Base-by-base conservation (phyloP, 2,797 vertebrate species). In the Dermochelys coriacea region DNA sequence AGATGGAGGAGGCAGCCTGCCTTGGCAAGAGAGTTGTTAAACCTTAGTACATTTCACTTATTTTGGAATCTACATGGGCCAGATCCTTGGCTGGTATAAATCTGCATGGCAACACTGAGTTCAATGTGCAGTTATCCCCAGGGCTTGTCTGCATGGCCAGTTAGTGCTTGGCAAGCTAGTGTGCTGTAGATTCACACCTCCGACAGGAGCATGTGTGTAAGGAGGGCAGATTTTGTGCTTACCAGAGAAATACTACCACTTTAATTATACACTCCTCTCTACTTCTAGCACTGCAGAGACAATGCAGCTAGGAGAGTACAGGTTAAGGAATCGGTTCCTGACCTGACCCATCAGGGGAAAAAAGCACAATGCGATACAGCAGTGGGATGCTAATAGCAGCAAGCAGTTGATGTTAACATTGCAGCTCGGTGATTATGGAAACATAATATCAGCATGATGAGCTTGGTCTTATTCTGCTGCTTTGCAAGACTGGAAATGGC, bases 1-100 rank as follows among this genome's bases (percentile, higher is more conserved):
- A 78, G 41, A 52, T 87, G 84, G 74, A 25, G 51, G 84, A 31
- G 41, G 37, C 71, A 6, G 15, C 71, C 37, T 75, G 71, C 25
- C 41, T 45, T 21, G 4, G 23, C 71, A 50, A 68, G 14, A 31
- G 77, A 84, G 86, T 14, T 61, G 80, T 68, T 51, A 91, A 19
- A 79, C 91, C 90, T 93, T 81, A 82, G 90, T 88, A 80, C 86
- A 91, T 78, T 52, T 80, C 50, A 71, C n/a, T 88, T 80, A 50
- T 37, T 96, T 84, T 57, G 79, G 61, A 91, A 81, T 91, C 51
- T 54, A 81, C 1, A 12, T 85, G 49, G 59, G 31, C 1, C 4
- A 79, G 45, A 54, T 71, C 59, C 91, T 85, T 74, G 92, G 12
- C 0, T 79, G 59, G 49, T 83, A 80, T 50, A 90, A 89, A 94